Base-by-base conservation (phyloP, 2,888 invertebrate genomes). In the Macroteleia sp. region DNA sequence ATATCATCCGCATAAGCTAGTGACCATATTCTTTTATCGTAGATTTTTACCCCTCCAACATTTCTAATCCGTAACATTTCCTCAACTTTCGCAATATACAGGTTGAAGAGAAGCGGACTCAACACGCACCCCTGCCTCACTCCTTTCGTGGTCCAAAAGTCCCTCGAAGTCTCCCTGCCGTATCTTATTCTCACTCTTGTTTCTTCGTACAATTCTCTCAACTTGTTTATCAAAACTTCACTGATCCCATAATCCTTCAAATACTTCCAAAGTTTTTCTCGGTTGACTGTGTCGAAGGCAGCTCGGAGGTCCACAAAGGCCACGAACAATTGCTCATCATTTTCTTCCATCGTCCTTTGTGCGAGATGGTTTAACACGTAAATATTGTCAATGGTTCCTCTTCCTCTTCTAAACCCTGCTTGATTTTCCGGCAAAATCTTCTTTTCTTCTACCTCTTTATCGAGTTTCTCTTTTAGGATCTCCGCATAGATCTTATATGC, bases 401-500 rank as follows among this genome's bases (percentile, higher is more conserved):
- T 2, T 4, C 34, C 32, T 17, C 16, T 44, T 20, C 44, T 30
- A 22, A 42, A 59, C 2, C 59, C 59, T 12, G 59, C 59, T n/a
- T 44, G 44, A 1, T 5, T 28, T 20, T 59, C 59, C 3, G 59
- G 59, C 10, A 59, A 8, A 5, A 59, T 59, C 16, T 9, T 12
- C 12, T n/a, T 22, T 5, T 19, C 14, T 8, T 71, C 80, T 8
- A 73, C 30, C 28, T 76, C 70, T 14, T 39, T 39, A 16, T 57
- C 61, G 25, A 81, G 3, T 36, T 74, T 81, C 2, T 41, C 32
- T 1, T 48, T 61, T 10, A 81, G 4, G 0, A 80, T 48, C 16
- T 39, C 59, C 0, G 77, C 59, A 16, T 81, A 81, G 25, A 82
- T 62, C 14, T 82, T 82, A 39, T 82, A 83, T 1, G 52, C 62